Conservation (phyloP, 1,140 invertebrate species). For the Triops cancriformis region DNA sequence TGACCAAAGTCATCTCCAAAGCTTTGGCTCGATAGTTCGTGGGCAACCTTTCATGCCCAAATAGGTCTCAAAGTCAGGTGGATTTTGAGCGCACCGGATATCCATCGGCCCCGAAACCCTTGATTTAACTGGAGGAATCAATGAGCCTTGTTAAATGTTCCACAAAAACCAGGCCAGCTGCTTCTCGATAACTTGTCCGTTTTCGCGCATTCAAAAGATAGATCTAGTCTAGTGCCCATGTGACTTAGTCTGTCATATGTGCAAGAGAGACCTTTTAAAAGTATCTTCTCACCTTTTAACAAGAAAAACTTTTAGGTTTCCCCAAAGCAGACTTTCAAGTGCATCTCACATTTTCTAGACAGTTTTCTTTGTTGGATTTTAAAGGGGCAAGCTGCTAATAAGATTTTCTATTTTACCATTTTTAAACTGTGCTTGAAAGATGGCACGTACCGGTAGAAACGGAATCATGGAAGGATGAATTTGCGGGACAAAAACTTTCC, state of each 20-base stretch:
- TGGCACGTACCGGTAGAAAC: background rate
- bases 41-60: background rate
- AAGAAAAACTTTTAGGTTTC: too few relatives aligned
- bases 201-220: too few relatives aligned
- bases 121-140: background rate
- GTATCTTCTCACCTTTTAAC: too few relatives aligned
- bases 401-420: too few relatives aligned
- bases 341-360: too few relatives aligned
- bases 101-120: background rate
- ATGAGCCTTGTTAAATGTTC: background rate
- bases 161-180: background rate
- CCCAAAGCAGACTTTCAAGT: too few relatives aligned
- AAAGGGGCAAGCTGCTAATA: too few relatives aligned
- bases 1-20: background rate
- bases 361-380: too few relatives aligned
- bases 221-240: too few relatives aligned
- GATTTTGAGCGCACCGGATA: background rate
- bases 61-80: background rate
- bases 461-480: background rate
- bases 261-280: too few relatives aligned
- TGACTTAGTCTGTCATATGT: too few relatives aligned
- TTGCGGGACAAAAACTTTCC: background rate
- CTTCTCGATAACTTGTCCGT: background rate
- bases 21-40: background rate
- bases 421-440: too few relatives aligned